Conservation (phyloP, 2,797 vertebrate species). For the Mormyrus proboscirostris region DNA sequence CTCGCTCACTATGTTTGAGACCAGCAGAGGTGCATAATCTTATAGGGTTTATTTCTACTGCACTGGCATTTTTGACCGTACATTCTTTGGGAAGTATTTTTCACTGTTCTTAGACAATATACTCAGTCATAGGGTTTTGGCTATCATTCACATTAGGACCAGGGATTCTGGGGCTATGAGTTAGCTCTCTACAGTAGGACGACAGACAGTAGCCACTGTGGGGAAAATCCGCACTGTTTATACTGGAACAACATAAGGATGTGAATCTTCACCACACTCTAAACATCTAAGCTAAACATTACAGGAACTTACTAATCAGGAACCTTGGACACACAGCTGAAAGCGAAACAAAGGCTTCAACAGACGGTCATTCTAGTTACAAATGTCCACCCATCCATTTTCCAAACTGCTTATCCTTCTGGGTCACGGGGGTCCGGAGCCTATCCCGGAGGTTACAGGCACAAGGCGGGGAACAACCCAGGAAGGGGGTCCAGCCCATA, state of each 20-base stretch:
- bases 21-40: slow-evolving; percentile 35
- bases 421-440: background rate
- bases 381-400: background rate
- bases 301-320: background rate
- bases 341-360: background rate
- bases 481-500: background rate
- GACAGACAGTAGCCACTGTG: background rate
- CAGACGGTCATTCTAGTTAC: background rate
- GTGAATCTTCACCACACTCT: background rate
- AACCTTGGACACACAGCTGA: background rate
- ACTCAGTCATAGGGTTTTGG: background rate
- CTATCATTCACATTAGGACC: background rate
- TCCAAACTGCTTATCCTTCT: background rate
- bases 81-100: background rate
- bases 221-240: background rate
- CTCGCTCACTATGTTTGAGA: slow-evolving; percentile 33
- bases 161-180: background rate
- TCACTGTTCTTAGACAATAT: background rate
- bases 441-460: background rate
- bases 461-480: background rate
- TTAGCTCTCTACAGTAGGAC: background rate
- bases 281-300: background rate
- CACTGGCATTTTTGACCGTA: background rate
- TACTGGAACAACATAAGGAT: background rate
- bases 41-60: background rate